Evolutionary conservation across 1,140 invertebrate genomes (phyloP).

Genomic region (Rhyzopertha dominica): DNA sequence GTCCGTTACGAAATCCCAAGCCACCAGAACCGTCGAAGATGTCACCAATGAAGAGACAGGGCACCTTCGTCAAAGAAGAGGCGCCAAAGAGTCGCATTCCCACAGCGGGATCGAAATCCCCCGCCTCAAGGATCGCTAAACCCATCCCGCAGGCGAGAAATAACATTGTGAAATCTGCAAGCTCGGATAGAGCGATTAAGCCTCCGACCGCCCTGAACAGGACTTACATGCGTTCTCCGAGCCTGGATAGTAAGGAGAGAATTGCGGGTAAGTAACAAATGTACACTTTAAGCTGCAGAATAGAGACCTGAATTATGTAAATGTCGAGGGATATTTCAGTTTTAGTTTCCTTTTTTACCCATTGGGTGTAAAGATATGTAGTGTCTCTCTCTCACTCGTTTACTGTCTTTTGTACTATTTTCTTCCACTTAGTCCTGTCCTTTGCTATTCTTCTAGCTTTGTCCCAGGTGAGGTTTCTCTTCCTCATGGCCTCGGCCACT

Average conservation of each 20-base stretch:
- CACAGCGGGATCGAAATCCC: slow-evolving; percentile 9
- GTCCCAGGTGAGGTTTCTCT: too few species aligned
- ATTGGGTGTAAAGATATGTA: too few species aligned
- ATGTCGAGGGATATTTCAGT: too few species aligned
- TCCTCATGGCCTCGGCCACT: too few species aligned
- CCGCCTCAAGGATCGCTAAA: slow-evolving; percentile 13
- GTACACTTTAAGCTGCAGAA: too few species aligned
- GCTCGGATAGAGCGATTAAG: slow-evolving; percentile 33
- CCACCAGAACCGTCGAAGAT: slow-evolving; percentile 45
- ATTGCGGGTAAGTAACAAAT: too few species aligned
- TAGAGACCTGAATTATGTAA: too few species aligned
- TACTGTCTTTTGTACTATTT: too few species aligned
- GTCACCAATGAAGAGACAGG: slow-evolving; percentile 75
- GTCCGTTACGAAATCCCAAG: slow-evolving; percentile 21
- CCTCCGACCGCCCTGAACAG: slow-evolving; percentile 10
- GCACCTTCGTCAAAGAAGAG: slow-evolving; percentile 84
- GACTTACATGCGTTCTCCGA: slow-evolving; percentile 37
- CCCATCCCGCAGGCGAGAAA: slow-evolving; percentile 4
- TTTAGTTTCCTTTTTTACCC: too few species aligned
- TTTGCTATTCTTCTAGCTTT: too few species aligned
- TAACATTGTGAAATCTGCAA: slow-evolving; percentile 29
- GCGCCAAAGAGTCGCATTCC: slow-evolving; percentile 4
- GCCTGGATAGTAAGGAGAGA: slow-evolving; percentile 37
- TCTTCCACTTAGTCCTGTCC: too few species aligned
- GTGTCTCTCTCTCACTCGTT: too few species aligned